Base-by-base conservation (phyloP, 1,140 invertebrate species). In the Trachymyrmex septentrionalis region DNA sequence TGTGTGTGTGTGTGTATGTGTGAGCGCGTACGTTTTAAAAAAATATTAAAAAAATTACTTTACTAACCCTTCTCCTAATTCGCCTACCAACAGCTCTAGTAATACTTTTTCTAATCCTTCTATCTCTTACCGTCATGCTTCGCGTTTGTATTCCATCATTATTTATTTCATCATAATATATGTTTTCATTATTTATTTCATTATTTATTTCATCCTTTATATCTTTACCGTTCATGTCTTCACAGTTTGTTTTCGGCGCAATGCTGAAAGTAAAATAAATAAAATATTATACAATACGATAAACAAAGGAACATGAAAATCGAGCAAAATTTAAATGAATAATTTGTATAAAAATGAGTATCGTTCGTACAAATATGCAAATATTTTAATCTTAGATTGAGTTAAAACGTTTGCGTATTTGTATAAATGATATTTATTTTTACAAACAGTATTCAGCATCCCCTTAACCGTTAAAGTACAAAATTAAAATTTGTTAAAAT, bases 121-220 rank as follows among this genome's bases (percentile, higher is more conserved):
- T 48, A 72, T 3, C 9, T 61, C 14, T 53, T 38, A 57, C 14
- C 75, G 24, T 81, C 16, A 12, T 87, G 19, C 67, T 73, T 89
- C 44, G 76, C 34, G 4, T 78, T 90, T 67, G 72, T 67, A 73
- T 48, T 55, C 27, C 71, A 72, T 34, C 50, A 16, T 61, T 0
- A 59, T 5, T 44, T n/a, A 9, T 78, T 63, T 24, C 30, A 53
- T 34, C 30, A 10, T 16, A 19, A 57, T 64, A 4, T 21, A 21
- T 27, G 3, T 38, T 19, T 24, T 81, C 10, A 30, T 30, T 27
- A 57, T 3, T 24, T 12, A 50, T 24, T 21, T 21, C n/a, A 19
- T 55, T 16, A 19, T 19, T 55, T 14, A 50, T 16, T 3, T 66
- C 16, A 7, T 38, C 16, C 9, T 27, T 6, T 14, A 7, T 44